A percentile compares a stretch with the other conserved stretches of the same genome.
These are phyloP conservation scores for Lytechinus variegatus DNA, from an alignment of 35 echinoderm and acorn worm species.

Conservation along the genomic window DNA sequence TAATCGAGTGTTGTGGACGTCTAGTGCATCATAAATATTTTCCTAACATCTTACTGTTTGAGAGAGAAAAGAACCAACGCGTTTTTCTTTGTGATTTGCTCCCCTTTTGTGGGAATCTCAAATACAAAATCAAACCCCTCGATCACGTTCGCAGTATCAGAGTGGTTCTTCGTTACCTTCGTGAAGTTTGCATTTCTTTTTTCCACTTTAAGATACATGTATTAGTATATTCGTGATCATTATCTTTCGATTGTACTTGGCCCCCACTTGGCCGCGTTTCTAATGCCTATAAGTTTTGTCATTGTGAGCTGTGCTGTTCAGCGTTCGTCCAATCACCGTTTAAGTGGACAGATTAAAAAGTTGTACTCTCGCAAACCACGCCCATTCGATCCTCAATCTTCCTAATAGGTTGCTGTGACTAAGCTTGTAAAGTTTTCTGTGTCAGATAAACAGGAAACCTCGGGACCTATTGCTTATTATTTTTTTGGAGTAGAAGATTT, in stretches of 20 bases:
- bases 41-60: neutral
- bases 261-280: neutral
- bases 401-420: neutral
- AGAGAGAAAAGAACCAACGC: neutral
- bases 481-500: neutral
- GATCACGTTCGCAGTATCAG: neutral
- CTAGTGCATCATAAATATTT: conserved; percentile 11
- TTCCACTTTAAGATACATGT: too few relatives aligned
- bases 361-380: neutral
- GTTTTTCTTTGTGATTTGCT: neutral
- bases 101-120: neutral
- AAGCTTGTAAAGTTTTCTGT: neutral
- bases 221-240: neutral
- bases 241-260: neutral
- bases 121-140: neutral
- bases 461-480: neutral
- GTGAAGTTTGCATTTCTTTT: neutral
- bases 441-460: neutral
- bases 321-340: neutral
- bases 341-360: neutral
- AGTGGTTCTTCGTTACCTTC: neutral
- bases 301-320: neutral
- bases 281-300: neutral
- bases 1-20: neutral
- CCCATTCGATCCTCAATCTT: neutral